Percentiles rank a stretch among this genome's conserved stretches.
Conservation (phyloP, 64 coral and sea anemone genomes). For the Actinia equina region DNA sequence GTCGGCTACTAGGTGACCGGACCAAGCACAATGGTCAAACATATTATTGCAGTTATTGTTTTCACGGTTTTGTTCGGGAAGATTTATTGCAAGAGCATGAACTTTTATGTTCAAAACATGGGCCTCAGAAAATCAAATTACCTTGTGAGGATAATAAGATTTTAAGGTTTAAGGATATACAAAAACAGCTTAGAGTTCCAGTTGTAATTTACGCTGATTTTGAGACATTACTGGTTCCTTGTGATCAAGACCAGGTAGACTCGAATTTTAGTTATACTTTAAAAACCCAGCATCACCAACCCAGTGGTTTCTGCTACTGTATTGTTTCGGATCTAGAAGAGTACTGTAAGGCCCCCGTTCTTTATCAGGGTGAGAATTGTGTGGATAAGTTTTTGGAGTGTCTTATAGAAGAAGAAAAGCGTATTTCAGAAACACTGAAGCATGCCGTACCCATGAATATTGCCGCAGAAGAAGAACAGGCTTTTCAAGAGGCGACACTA, state of each 20-base stretch:
- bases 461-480: not conserved
- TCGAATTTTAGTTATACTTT: not conserved
- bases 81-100: not conserved
- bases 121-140: not conserved
- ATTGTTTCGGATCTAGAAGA: not conserved
- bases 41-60: not conserved
- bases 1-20: not conserved
- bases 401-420: conserved; percentile 21
- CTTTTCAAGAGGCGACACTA: not conserved
- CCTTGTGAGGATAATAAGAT: not conserved
- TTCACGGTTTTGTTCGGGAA: not conserved
- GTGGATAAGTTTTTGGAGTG: conserved; percentile 39
- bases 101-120: not conserved
- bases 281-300: not conserved
- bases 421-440: conserved; percentile 9
- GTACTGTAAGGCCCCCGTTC: not conserved
- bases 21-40: not conserved
- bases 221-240: not conserved
- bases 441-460: conserved; percentile 23
- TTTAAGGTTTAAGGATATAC: not conserved
- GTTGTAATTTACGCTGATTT: conserved; percentile 21
- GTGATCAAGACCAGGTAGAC: not conserved
- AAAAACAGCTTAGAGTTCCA: conserved; percentile 8
- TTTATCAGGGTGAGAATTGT: conserved; percentile 36
- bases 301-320: not conserved